Evolutionary conservation across 2,113 vertebrate genomes (phyloP).

Genomic region (Cheilinus undulatus): DNA sequence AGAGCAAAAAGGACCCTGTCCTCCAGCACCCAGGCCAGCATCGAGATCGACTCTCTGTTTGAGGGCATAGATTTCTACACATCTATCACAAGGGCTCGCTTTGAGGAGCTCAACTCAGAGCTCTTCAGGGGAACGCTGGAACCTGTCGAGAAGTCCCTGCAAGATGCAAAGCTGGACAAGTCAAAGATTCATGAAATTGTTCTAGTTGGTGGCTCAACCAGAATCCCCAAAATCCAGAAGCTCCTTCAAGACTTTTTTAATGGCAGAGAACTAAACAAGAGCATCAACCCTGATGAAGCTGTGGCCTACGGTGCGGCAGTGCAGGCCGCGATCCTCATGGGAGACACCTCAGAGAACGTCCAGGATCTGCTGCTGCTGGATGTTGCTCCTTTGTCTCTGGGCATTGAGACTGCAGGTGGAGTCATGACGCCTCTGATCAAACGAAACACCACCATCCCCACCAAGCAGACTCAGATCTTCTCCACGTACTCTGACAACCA

Average conservation of each 20-base stretch:
- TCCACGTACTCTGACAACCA: constrained; percentile 79
- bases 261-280: constrained; percentile 78
- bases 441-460: constrained; percentile 79
- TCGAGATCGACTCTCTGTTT: constrained; percentile 78
- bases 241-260: constrained; percentile 78
- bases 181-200: constrained; percentile 75
- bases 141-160: constrained; percentile 76
- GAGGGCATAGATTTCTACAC: constrained; percentile 81
- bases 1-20: constrained; percentile 79
- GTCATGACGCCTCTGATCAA: constrained; percentile 78
- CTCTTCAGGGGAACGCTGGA: constrained; percentile 79
- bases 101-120: constrained; percentile 79
- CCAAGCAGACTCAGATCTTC: constrained; percentile 80
- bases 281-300: constrained; percentile 79
- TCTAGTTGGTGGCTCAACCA: constrained; percentile 77
- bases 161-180: constrained; percentile 78
- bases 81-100: constrained; percentile 78
- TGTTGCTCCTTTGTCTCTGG: constrained; percentile 74
- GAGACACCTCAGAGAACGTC: constrained; percentile 78
- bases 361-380: constrained; percentile 78
- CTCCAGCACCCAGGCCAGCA: constrained; percentile 77
- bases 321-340: constrained; percentile 79
- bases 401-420: constrained; percentile 76
- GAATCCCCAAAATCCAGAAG: constrained; percentile 82
- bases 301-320: constrained; percentile 77